Percentiles rank a stretch among this genome's conserved stretches.
These are phyloP conservation scores for Acleris holmiana DNA, from an alignment of 2,888 invertebrate genomes.

Conservation along the genomic window DNA sequence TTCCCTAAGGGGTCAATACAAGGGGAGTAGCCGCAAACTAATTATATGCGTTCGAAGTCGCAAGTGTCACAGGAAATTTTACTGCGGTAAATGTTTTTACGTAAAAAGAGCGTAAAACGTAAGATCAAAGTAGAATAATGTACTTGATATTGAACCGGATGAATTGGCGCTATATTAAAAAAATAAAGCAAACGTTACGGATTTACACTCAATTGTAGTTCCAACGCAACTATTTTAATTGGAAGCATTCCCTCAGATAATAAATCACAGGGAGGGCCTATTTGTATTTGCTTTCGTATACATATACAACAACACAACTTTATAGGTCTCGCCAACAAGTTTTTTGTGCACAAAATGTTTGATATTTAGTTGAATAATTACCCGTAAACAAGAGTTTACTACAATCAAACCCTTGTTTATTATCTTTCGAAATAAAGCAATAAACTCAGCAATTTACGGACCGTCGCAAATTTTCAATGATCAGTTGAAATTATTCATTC, in stretches of 20 bases:
- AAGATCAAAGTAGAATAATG: too few species aligned
- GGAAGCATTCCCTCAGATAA: background rate
- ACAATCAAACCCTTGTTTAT: constrained; percentile 26
- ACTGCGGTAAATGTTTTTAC: too few species aligned
- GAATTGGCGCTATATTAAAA: background rate
- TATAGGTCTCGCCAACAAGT: too few species aligned
- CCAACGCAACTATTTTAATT: constrained; percentile 13
- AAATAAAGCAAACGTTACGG: background rate
- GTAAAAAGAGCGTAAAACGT: too few species aligned
- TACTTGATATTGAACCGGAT: too few species aligned
- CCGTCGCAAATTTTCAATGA: constrained; percentile 36
- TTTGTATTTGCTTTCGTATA: too few species aligned
- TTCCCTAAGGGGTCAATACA: too few species aligned
- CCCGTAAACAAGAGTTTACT: constrained; percentile 4
- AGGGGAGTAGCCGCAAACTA: too few species aligned
- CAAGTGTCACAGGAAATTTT: too few species aligned
- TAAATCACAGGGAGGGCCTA: constrained; percentile 3
- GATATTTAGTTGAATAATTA: background rate
- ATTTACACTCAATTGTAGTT: background rate
- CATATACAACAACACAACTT: too few species aligned
- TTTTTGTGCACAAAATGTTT: background rate
- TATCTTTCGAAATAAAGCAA: constrained; percentile 29
- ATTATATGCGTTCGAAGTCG: too few species aligned
- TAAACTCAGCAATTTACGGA: constrained; percentile 22
- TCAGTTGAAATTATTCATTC: constrained; percentile 37